A percentile compares a stretch with the other conserved stretches of the same genome.
phyloP scores from a whole-genome alignment of 2,888 invertebrate species.

The Lasioglossum calceatum region DNA sequence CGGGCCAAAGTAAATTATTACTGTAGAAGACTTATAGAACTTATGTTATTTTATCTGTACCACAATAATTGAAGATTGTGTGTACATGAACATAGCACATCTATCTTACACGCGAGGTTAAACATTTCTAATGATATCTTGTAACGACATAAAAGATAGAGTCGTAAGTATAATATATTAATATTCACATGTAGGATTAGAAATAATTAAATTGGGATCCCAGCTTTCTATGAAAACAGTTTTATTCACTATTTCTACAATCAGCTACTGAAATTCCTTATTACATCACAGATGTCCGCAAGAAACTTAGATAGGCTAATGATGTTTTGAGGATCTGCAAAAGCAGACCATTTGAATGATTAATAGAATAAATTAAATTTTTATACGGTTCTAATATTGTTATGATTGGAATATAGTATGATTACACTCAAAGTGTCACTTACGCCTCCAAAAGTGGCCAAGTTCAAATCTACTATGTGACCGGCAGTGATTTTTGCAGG shows the following conservation, averaged over 20 bases:
- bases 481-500: slow-evolving; percentile 76
- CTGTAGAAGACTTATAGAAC: too few relatives aligned
- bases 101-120: too few relatives aligned
- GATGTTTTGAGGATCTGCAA: slow-evolving; percentile 51
- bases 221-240: background rate
- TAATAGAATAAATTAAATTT: too few relatives aligned
- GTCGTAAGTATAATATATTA: too few relatives aligned
- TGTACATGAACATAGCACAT: too few relatives aligned
- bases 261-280: background rate
- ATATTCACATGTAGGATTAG: too few relatives aligned
- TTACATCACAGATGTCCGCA: slow-evolving; percentile 57
- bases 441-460: slow-evolving; percentile 67
- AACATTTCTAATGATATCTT: too few relatives aligned
- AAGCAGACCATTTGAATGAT: background rate
- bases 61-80: too few relatives aligned
- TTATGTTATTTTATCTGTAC: too few relatives aligned
- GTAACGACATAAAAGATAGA: too few relatives aligned
- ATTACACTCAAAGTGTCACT: background rate
- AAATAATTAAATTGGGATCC: background rate
- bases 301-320: slow-evolving; percentile 38
- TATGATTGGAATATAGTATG: background rate
- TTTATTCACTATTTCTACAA: slow-evolving; percentile 8
- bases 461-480: slow-evolving; percentile 72
- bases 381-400: background rate
- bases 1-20: too few relatives aligned